Conservation (phyloP, 2,113 vertebrate genomes). For the Dendropsophus ebraccatus region DNA sequence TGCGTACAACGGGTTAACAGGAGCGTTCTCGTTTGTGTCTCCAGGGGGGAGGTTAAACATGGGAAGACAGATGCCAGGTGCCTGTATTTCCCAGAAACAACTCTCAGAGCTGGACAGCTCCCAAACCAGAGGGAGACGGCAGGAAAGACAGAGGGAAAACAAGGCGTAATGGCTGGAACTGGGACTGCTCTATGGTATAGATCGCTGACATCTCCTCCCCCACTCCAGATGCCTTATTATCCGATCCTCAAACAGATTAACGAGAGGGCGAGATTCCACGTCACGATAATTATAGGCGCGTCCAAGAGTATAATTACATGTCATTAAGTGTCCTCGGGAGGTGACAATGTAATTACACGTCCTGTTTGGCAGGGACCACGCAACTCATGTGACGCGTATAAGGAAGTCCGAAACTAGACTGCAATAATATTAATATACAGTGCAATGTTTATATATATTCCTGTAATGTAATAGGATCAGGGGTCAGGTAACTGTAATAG, state of each 20-base stretch:
- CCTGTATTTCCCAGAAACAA: slow-evolving; percentile 51
- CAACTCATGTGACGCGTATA: slow-evolving; percentile 9
- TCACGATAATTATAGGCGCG: slow-evolving; percentile 54
- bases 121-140: slow-evolving; percentile 35
- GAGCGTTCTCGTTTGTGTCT: slow-evolving; percentile 20
- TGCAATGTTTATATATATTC: background rate
- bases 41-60: slow-evolving; percentile 12
- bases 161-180: slow-evolving; percentile 25
- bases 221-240: slow-evolving; percentile 8
- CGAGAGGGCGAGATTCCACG: slow-evolving; percentile 41
- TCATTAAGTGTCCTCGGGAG: slow-evolving; percentile 55
- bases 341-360: slow-evolving; percentile 46
- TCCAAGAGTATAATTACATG: slow-evolving; percentile 54
- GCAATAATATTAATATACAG: background rate
- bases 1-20: background rate
- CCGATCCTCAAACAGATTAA: slow-evolving; percentile 40
- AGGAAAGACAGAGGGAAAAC: slow-evolving; percentile 8
- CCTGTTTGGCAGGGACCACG: slow-evolving; percentile 41
- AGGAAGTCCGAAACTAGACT: slow-evolving; percentile 9
- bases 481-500: background rate
- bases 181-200: slow-evolving; percentile 1
- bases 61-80: slow-evolving; percentile 35
- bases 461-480: background rate
- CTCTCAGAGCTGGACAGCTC: slow-evolving; percentile 25
- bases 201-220: background rate